phyloP scores from a whole-genome alignment of 2,113 vertebrate genomes.

The Anser cygnoides region DNA sequence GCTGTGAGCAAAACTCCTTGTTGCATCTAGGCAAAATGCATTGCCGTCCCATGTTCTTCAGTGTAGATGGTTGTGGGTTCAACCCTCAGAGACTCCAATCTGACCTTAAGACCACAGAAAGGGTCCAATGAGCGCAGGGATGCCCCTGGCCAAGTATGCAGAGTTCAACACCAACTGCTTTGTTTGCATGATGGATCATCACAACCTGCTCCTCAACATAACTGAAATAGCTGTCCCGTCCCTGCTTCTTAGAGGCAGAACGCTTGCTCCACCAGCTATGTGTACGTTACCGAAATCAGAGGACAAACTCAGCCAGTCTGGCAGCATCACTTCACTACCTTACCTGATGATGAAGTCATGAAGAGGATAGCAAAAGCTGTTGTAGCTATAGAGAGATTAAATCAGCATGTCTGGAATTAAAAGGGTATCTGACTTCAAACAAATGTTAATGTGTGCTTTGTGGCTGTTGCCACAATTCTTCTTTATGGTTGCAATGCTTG shows the following conservation, averaged over 20 bases:
- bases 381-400: not conserved
- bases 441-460: not conserved
- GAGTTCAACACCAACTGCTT: not conserved
- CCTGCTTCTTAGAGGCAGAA: not conserved
- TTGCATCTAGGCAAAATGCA: not conserved
- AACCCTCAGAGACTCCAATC: not conserved
- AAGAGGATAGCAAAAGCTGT: not conserved
- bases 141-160: not conserved
- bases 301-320: not conserved
- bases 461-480: not conserved
- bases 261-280: not conserved
- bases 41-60: not conserved
- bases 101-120: not conserved
- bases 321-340: not conserved
- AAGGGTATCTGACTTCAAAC: not conserved
- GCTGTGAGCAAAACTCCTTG: not conserved
- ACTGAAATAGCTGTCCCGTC: fast-evolving
- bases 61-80: not conserved
- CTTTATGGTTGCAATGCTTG: not conserved
- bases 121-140: not conserved
- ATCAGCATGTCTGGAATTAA: not conserved
- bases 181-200: not conserved
- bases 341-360: not conserved
- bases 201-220: not conserved
- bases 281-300: not conserved